phyloP scores from a whole-genome alignment of 1,140 invertebrate species.

The Euglossa dilemma region DNA sequence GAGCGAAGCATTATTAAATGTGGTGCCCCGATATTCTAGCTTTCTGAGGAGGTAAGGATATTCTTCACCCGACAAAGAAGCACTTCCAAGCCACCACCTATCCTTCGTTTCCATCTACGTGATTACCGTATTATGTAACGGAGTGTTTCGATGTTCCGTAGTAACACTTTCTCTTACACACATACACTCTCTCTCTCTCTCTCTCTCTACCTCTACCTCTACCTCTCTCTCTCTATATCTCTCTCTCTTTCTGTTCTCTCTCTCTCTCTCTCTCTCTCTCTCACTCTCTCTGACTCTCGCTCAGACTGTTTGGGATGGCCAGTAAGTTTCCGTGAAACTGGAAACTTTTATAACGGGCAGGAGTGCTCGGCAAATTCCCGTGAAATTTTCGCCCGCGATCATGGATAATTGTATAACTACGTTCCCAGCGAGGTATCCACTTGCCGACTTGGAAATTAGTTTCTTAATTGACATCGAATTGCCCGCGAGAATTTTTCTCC shows the following conservation, averaged over 20 bases:
- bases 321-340: neutral
- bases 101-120: constrained; percentile 79
- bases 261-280: neutral
- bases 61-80: constrained; percentile 79
- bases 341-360: neutral
- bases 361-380: neutral
- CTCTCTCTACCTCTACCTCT: neutral
- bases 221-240: neutral
- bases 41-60: constrained; percentile 83
- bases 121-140: constrained; percentile 72
- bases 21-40: constrained; percentile 82
- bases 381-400: neutral
- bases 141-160: constrained; percentile 66
- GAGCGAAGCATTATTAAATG: constrained; percentile 80
- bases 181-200: constrained; percentile 13
- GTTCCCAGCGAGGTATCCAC: neutral
- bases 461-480: neutral
- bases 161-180: constrained; percentile 47
- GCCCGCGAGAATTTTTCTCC: neutral
- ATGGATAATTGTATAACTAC: neutral
- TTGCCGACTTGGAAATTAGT: constrained; percentile 11
- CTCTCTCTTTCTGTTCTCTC: neutral
- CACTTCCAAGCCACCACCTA: constrained; percentile 80
- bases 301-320: neutral
- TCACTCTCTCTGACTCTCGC: neutral